These are phyloP conservation scores for Drosophila ezoana DNA, from an alignment of 2,888 invertebrate genomes.

Conservation along the genomic window DNA sequence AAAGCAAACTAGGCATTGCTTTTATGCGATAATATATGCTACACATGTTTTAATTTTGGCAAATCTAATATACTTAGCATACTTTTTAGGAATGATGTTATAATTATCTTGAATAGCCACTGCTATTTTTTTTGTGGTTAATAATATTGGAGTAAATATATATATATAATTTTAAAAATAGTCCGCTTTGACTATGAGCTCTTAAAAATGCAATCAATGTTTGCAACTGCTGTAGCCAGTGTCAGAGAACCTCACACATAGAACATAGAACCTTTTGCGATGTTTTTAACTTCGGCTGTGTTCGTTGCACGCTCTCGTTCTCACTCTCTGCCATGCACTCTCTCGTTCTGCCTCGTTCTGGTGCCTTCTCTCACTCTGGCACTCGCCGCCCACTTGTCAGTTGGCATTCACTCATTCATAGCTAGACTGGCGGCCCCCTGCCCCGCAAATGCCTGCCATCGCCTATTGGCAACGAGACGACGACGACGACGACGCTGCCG, in stretches of 20 bases:
- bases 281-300: conserved; percentile 48
- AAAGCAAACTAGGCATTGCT: too few species aligned
- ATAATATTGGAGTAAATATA: too few species aligned
- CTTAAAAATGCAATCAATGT: background rate
- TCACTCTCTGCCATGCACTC: conserved; percentile 17
- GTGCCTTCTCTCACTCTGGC: conserved; percentile 33
- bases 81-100: too few species aligned
- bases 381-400: conserved; percentile 73
- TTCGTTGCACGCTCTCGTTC: conserved; percentile 26
- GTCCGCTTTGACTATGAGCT: too few species aligned
- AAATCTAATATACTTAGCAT: too few species aligned
- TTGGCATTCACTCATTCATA: conserved; percentile 77
- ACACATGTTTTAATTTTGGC: too few species aligned
- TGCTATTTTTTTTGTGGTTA: too few species aligned
- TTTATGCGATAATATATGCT: too few species aligned
- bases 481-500: conserved; percentile 17
- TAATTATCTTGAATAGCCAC: too few species aligned
- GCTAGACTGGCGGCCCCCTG: conserved; percentile 52
- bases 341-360: conserved; percentile 13
- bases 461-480: conserved; percentile 66
- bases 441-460: conserved; percentile 27
- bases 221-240: conserved; percentile 14
- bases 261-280: conserved; percentile 51
- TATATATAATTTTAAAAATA: too few species aligned
- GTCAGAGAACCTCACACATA: conserved; percentile 19